Evolutionary conservation across 2,888 invertebrate genomes (phyloP).

Genomic region (Drosophila borealis): DNA sequence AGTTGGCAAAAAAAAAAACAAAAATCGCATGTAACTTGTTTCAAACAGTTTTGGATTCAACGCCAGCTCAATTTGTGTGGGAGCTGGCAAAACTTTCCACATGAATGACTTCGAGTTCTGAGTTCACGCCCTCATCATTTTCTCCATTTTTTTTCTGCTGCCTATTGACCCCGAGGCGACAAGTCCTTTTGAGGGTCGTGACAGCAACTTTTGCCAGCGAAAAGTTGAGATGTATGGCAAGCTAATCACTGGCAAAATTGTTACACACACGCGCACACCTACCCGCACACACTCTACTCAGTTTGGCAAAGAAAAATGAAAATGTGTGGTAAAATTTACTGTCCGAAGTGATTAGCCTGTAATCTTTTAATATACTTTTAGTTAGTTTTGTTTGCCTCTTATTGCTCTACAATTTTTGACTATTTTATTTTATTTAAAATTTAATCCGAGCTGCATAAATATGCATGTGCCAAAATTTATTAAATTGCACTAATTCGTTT

Average conservation of each 20-base stretch:
- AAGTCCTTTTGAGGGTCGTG: conserved; percentile 63
- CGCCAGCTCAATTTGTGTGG: conserved; percentile 37
- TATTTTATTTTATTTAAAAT: neutral
- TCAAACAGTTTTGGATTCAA: conserved; percentile 33
- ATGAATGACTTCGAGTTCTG: conserved; percentile 59
- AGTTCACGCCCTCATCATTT: conserved; percentile 64
- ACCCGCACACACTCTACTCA: conserved; percentile 4
- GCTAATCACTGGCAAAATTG: conserved; percentile 72
- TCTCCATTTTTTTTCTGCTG: conserved; percentile 18
- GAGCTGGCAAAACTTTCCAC: conserved; percentile 54
- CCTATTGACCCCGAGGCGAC: conserved; percentile 56
- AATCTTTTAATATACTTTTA: conserved; percentile 61
- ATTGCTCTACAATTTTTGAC: neutral
- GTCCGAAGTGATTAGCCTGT: conserved; percentile 61
- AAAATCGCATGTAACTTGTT: conserved; percentile 42
- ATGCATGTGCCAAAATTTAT: neutral
- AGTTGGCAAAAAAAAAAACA: conserved; percentile 3
- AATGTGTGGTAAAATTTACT: conserved; percentile 36
- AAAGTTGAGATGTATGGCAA: conserved; percentile 62
- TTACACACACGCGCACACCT: conserved; percentile 18
- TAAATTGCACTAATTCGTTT: neutral
- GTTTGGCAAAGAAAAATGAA: conserved; percentile 5
- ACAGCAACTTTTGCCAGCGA: conserved; percentile 62
- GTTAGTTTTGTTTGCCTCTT: conserved; percentile 6
- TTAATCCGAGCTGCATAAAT: no score